phyloP scores from a whole-genome alignment of 2,888 invertebrate genomes.

The Noctua janthina region DNA sequence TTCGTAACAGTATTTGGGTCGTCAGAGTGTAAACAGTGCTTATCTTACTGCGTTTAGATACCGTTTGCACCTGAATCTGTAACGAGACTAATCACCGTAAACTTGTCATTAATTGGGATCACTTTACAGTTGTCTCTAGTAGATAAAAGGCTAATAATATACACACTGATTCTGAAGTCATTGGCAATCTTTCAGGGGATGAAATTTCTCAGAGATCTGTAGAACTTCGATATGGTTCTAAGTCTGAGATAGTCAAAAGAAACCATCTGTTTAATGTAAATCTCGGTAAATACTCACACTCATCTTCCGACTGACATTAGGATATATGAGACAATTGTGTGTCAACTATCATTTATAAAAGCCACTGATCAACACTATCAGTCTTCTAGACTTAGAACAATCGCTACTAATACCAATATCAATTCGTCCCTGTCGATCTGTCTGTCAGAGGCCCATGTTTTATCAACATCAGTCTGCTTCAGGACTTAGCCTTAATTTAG shows the following conservation, averaged over 20 bases:
- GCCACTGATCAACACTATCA: background rate
- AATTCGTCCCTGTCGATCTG: background rate
- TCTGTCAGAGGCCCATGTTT: background rate
- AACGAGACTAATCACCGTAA: conserved; percentile 23
- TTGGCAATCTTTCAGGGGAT: background rate
- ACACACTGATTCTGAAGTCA: too few relatives aligned
- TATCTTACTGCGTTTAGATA: conserved; percentile 55
- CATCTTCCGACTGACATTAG: background rate
- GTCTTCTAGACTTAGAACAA: conserved; percentile 15
- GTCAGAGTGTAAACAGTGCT: conserved; percentile 59
- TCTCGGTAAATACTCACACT: background rate
- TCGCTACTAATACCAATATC: background rate
- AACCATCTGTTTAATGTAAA: background rate
- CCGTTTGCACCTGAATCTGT: conserved; percentile 58
- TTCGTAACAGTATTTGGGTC: conserved; percentile 68
- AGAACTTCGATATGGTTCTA: too few relatives aligned
- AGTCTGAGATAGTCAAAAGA: background rate
- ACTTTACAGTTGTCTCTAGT: background rate
- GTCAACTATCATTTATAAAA: background rate
- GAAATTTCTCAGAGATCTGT: background rate
- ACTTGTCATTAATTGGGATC: conserved; percentile 1
- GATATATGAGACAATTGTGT: background rate
- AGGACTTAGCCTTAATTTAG: conserved; percentile 9
- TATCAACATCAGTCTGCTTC: background rate
- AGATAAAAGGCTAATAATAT: background rate